Base-by-base conservation (phyloP, 2,797 vertebrate species). In the Centroberyx gerrardi region DNA sequence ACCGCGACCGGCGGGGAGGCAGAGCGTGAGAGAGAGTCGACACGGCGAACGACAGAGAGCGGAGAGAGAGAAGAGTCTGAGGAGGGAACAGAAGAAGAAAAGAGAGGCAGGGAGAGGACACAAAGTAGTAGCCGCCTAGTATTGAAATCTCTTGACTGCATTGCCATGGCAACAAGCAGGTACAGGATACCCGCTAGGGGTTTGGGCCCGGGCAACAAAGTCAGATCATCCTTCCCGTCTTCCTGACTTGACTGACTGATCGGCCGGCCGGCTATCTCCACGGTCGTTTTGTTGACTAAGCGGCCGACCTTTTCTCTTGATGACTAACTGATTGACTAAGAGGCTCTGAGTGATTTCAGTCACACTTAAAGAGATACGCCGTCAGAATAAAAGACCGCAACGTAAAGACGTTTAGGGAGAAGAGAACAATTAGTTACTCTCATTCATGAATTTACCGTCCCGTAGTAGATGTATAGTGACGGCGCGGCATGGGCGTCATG, bases 101-200 rank as follows among this genome's bases (percentile, higher is more conserved):
- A 87, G 69, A 74, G 87, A 91, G 85, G 61, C 63, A 62, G 77
- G 77, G 68, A 87, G 81, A 73, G 68, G 78, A 81, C 84, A 83
- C 75, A 76, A 52, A 52, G 27, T 33, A 52, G 22, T 15, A 67
- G 64, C 64, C 5, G 81, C 72, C 84, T 87, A 70, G 78, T 88
- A 91, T 92, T 92, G 88, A 91, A 91, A 90, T 90, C 81, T 80
- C 22, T 28, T 0, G 54, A 76, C 87, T 89, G 49, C 73, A 86
- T 66, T 28, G 80, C 88, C 90, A 91, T 90, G 83, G 92, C 89
- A 90, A 91, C 89, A 90, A 90, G 92, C 91, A 87, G 80, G 55
- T 81, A 71, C 74, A 80, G 62, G 64, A 78, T 79, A 74, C 74
- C 82, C 87, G 59, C 42, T 63, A 78, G 85, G 75, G 72, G 52